Evolutionary conservation across 2,113 vertebrate genomes (phyloP).

Genomic region (Candoia aspera): DNA sequence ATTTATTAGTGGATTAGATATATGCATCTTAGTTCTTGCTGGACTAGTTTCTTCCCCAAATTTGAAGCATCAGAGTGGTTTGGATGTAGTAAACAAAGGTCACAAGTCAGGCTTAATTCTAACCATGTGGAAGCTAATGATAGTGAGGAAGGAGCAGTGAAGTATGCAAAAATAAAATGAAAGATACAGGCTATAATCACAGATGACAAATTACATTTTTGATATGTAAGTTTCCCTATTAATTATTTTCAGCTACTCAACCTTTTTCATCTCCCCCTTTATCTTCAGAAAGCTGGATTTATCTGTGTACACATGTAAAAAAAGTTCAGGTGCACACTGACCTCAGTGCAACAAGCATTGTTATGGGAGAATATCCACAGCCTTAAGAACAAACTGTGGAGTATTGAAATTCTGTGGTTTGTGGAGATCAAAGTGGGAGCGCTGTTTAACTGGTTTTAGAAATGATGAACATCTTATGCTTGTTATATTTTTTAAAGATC

Average conservation of each 20-base stretch:
- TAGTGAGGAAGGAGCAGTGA: conserved; percentile 64
- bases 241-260: conserved; percentile 69
- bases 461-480: background rate
- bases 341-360: conserved; percentile 63
- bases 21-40: conserved; percentile 35
- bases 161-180: conserved; percentile 66
- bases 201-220: conserved; percentile 70
- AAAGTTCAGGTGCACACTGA: conserved; percentile 70
- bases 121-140: conserved; percentile 69
- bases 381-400: conserved; percentile 47
- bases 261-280: conserved; percentile 48
- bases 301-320: conserved; percentile 60
- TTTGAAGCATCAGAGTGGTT: conserved; percentile 57
- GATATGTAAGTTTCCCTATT: conserved; percentile 70
- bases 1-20: conserved; percentile 27
- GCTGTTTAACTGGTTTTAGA: background rate
- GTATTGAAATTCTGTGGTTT: conserved; percentile 38
- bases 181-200: conserved; percentile 69
- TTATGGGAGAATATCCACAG: conserved; percentile 61
- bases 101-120: conserved; percentile 70
- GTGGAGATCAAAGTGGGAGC: conserved; percentile 18
- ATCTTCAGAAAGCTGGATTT: conserved; percentile 63
- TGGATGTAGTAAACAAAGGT: conserved; percentile 58
- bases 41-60: conserved; percentile 39
- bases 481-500: background rate